Conservation (phyloP, 2,797 vertebrate genomes). For the Mionectes olivaceus region DNA sequence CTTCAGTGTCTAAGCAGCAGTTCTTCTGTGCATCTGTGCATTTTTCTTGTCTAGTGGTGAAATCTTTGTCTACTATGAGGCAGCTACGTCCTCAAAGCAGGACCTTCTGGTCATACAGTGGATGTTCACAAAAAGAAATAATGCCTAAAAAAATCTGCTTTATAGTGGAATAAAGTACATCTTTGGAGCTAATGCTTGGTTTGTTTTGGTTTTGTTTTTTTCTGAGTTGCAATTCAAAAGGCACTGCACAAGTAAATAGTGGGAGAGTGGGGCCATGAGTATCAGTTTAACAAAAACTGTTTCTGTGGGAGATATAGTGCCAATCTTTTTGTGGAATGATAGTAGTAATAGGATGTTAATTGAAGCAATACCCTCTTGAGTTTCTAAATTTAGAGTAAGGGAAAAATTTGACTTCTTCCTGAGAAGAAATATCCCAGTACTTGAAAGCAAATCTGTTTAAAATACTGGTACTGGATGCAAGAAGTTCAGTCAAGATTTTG, state of each 20-base stretch:
- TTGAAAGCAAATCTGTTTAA: neutral
- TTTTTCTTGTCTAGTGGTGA: conserved; percentile 1
- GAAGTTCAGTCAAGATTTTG: neutral
- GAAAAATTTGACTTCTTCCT: neutral
- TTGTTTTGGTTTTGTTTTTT: neutral
- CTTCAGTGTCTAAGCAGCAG: neutral
- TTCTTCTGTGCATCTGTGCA: neutral
- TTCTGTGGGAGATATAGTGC: fast-evolving
- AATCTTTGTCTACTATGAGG: neutral
- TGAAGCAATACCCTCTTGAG: neutral
- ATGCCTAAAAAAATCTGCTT: conserved; percentile 66
- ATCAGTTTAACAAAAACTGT: neutral
- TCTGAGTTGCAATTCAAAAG: neutral
- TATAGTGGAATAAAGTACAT: conserved; percentile 65
- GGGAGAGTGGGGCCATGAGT: neutral
- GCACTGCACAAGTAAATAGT: fast-evolving
- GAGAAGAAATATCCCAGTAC: neutral
- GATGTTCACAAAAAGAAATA: conserved; percentile 50
- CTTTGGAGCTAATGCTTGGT: conserved; percentile 39
- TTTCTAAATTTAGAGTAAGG: neutral
- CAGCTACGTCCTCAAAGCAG: conserved; percentile 11
- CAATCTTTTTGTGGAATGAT: neutral
- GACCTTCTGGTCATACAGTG: neutral
- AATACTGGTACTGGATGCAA: neutral
- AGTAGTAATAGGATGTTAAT: neutral